Base-by-base conservation (phyloP, 2,797 vertebrate species). In the Esox masquinongy region DNA sequence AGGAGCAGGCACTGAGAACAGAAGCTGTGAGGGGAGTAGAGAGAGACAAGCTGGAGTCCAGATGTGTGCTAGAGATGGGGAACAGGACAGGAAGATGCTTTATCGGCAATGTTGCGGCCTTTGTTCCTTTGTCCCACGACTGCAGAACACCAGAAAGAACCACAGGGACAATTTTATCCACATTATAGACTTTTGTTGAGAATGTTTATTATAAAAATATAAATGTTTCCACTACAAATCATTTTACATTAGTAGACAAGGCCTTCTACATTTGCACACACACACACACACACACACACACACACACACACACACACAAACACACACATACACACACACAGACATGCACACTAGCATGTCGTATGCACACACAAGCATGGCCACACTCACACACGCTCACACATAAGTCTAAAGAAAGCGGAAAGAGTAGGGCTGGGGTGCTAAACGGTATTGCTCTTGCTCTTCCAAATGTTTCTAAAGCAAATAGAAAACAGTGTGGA, bases 141-240 rank as follows among this genome's bases (percentile, higher is more conserved):
- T 36, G 63, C 29, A 31, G 29, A 75, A 36, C 36, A 19, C 34
- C 31, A 80, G 19, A 74, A 77, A 43, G 26, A 74, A 83, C 88
- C 89, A 89, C 88, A 82, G 83, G 87, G 84, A 84, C 88, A 96
- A 88, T 71, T 93, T 94, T 92, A 87, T 95, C 92, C 90, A 85
- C 92, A 93, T 96, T 94, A 43, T 90, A 92, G 95, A 96, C 95
- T 97, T 95, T 97, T 96, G 96, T 99, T 97, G 94, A 95, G 94
- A 97, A 96, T 96, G 96, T 99, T 99, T 99, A 99, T 99, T 99
- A 99, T 97, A 99, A 99, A 99, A 99, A 99, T 99, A 99, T 98
- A 99, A 98, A 98, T 97, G 97, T 97, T 97, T 97, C 96, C 97
- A 99, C 97, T 99, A 99, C 97, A 99, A 99, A 99, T 98, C 95